Conservation (phyloP, 2,888 invertebrate genomes). For the Hyppa rectilinea region DNA sequence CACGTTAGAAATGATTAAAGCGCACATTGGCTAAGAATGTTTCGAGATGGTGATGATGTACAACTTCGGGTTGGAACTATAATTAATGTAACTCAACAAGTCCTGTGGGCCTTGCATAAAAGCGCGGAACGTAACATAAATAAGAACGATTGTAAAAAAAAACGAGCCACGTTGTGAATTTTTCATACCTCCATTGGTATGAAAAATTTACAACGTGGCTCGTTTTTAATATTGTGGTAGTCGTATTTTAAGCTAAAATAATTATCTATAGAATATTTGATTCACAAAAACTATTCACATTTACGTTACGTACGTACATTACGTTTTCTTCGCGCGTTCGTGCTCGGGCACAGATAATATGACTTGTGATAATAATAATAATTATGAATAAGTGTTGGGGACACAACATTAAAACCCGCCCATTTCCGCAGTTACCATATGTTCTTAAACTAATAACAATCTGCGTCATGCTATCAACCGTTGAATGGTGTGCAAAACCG, state of each 20-base stretch:
- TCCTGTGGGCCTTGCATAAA: background rate
- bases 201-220: too few species aligned
- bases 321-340: background rate
- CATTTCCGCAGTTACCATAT: conserved; percentile 10
- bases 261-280: too few species aligned
- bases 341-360: too few species aligned
- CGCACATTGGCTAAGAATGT: background rate
- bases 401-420: background rate
- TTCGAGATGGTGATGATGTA: background rate
- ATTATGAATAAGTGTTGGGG: background rate
- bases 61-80: background rate
- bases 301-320: too few species aligned
- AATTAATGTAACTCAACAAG: background rate
- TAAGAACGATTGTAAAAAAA: background rate
- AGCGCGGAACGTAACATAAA: background rate
- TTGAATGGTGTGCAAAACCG: conserved; percentile 55
- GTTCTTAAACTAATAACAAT: conserved; percentile 36
- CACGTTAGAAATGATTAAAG: too few species aligned
- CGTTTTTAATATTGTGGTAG: too few species aligned
- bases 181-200: too few species aligned
- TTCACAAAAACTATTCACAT: background rate
- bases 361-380: background rate
- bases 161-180: too few species aligned
- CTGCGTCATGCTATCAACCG: conserved; percentile 46
- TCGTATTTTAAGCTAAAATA: too few species aligned